Evolutionary conservation across 2,888 invertebrate genomes (phyloP).

Genomic region (Xestia xanthographa): DNA sequence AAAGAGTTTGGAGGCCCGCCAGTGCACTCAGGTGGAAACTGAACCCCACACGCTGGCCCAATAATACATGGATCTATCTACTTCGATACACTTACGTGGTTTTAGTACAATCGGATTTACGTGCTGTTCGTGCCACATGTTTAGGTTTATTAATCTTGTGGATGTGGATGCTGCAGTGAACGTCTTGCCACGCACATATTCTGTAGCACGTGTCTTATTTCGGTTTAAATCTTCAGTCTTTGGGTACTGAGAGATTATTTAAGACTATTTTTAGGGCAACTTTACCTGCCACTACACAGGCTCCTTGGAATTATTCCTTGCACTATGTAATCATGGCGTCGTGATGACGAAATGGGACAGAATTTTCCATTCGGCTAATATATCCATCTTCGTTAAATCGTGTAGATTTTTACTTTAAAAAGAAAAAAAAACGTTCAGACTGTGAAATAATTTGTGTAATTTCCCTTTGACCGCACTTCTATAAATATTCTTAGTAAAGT

Average conservation of each 20-base stretch:
- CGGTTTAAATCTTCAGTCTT: conserved; percentile 3
- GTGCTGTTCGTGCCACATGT: conserved; percentile 24
- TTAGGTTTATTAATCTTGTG: conserved; percentile 27
- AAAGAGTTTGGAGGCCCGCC: conserved; percentile 70
- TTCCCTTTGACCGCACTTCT: conserved; percentile 35
- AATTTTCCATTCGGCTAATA: not conserved
- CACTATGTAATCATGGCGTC: too few species aligned
- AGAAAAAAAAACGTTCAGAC: conserved; percentile 10
- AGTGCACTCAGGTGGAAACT: conserved; percentile 69
- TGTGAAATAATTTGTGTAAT: conserved; percentile 27
- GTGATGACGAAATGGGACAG: not conserved
- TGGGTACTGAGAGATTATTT: not conserved
- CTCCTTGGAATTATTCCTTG: not conserved
- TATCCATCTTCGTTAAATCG: not conserved
- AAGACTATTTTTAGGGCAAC: not conserved
- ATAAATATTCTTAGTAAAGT: conserved; percentile 52
- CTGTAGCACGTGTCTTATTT: not conserved
- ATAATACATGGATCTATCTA: conserved; percentile 45
- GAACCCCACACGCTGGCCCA: conserved; percentile 44
- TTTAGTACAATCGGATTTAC: conserved; percentile 43
- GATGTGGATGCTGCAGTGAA: conserved; percentile 11
- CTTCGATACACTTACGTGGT: conserved; percentile 30
- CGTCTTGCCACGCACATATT: conserved; percentile 7
- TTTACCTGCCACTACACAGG: not conserved
- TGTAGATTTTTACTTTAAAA: too few species aligned